These are phyloP conservation scores for Oithona nana DNA, from an alignment of 2,888 invertebrate species.

Conservation along the genomic window DNA sequence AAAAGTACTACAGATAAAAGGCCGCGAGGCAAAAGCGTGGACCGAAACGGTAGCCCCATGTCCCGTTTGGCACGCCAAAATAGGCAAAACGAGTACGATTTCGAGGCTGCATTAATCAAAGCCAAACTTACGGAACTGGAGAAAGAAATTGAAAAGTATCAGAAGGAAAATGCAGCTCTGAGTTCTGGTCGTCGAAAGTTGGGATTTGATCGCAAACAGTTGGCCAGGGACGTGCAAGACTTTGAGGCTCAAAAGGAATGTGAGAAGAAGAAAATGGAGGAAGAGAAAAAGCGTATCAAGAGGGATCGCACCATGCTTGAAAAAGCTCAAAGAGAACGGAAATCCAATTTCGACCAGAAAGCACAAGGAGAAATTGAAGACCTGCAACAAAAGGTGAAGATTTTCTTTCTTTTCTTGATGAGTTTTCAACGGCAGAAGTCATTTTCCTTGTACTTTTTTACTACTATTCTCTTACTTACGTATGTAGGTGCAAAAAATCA, in stretches of 20 bases:
- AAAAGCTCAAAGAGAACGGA: not conserved
- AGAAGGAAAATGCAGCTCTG: not conserved
- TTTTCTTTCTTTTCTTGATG: too few relatives aligned
- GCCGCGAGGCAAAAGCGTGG: not conserved
- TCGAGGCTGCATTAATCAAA: not conserved
- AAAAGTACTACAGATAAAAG: not conserved
- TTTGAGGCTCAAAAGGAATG: slow-evolving; percentile 34
- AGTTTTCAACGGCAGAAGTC: too few relatives aligned
- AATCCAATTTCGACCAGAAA: not conserved
- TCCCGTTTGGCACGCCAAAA: not conserved
- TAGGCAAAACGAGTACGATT: not conserved
- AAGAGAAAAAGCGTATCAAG: slow-evolving; percentile 44
- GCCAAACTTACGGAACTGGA: slow-evolving; percentile 1
- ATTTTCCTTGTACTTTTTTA: too few relatives aligned
- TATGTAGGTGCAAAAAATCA: not conserved
- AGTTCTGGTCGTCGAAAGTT: not conserved
- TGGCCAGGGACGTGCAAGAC: slow-evolving; percentile 39
- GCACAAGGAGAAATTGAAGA: not conserved
- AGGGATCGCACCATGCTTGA: slow-evolving; percentile 13
- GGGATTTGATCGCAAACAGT: slow-evolving; percentile 20
- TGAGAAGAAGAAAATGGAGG: slow-evolving; percentile 43
- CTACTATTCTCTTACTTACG: too few relatives aligned
- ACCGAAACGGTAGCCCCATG: not conserved
- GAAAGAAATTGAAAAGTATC: slow-evolving; percentile 3
- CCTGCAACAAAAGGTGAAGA: slow-evolving; percentile 1